Evolutionary conservation across 2,797 vertebrate genomes (phyloP).

Genomic region (Botia kubotai): DNA sequence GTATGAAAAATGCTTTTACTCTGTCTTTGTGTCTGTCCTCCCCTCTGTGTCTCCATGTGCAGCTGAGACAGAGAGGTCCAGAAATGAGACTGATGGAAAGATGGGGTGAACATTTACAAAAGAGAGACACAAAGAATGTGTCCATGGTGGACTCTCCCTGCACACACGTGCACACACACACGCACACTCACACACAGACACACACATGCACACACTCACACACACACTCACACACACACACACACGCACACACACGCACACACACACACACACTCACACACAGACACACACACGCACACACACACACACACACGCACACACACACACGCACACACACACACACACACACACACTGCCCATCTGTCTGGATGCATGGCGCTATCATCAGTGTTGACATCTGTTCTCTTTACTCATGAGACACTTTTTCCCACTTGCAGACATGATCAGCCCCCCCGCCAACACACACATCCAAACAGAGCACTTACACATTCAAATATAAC

Average conservation of each 20-base stretch:
- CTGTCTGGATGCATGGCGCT: conserved; percentile 56
- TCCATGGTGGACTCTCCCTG: neutral
- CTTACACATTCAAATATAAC: conserved; percentile 23
- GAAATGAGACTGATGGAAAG: conserved; percentile 23
- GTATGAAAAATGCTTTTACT: conserved; percentile 12
- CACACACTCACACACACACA: neutral
- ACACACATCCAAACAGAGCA: conserved; percentile 36
- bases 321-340: conserved; percentile 16
- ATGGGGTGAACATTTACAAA: conserved; percentile 10
- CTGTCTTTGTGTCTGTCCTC: neutral
- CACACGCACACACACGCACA: neutral
- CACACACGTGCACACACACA: too few relatives aligned
- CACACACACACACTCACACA: too few relatives aligned
- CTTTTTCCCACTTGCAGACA: conserved; percentile 48
- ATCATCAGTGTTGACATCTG: conserved; percentile 53
- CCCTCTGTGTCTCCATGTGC: neutral
- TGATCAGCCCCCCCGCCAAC: conserved; percentile 45
- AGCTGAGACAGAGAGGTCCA: conserved; percentile 23
- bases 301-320: too few relatives aligned
- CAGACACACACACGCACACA: too few relatives aligned
- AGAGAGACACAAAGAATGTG: conserved; percentile 17
- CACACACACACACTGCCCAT: conserved; percentile 49
- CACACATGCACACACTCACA: too few relatives aligned
- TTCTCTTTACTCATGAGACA: conserved; percentile 49
- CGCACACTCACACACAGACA: too few relatives aligned